Evolutionary conservation across 2,113 vertebrate genomes (phyloP), one percentile per base, ranked within the genome.

Genomic region (Petroica traversi): DNA sequence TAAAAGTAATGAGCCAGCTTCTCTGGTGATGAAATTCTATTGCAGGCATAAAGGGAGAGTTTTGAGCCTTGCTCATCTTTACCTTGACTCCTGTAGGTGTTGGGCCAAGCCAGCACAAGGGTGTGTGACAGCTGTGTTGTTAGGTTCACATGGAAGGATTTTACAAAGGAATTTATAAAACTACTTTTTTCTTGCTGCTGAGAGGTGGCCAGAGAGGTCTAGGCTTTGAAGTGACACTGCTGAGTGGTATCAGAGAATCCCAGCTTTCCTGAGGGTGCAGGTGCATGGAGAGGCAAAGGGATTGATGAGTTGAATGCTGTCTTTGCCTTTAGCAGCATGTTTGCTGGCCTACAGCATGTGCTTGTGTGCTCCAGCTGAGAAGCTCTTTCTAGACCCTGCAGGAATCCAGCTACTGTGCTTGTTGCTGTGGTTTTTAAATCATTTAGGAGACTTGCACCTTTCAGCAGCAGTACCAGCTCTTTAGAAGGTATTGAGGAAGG

Each of bases 291-390:
- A 67, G 41, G 25, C 51, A 85, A 54, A 85, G 38, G 46, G 11
- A 19, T 59, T 29, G 34, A 58, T 61, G 33, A 59, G 5, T 20
- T 91, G 58, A 43, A 34, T 48, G 62, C 58, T 77, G 14, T 48
- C 76, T 80, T 82, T 83, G 40, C 58, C 36, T 57, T 83, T 33
- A 59, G 24, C 80, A 86, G 76, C 3, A 1, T 1, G 4, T 78
- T 89, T 79, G 19, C 43, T 76, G 85, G 14, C 23, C 36, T 59
- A 0, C 4, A 1, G 3, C 3, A 1, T 1, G 4, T 77, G n/a
- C 67, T 83, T 48, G 0, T 51, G 45, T 48, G 41, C 52, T 23
- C 68, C 51, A 77, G 63, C 68, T 74, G 63, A 71, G 77, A 23
- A 62, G 9, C 14, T 74, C 64, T 85, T 77, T 74, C 34, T 94